phyloP scores from a whole-genome alignment of 2,113 vertebrate species.

The Tachycineta bicolor region DNA sequence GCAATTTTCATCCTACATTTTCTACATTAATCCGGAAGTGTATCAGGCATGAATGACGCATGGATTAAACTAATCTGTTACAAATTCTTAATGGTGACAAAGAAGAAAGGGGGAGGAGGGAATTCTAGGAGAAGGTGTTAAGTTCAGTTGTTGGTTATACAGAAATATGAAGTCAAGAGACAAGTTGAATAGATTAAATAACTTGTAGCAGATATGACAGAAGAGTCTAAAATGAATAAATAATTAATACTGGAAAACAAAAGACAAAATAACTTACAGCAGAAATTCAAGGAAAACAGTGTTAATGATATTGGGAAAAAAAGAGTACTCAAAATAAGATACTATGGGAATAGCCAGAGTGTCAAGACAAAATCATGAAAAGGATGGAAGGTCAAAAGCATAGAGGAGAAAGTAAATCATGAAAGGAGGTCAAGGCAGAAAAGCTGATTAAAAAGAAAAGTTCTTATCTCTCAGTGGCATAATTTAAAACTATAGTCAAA shows the following conservation, averaged over 20 bases:
- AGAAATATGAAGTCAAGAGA: not conserved
- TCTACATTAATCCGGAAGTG: conserved; percentile 20
- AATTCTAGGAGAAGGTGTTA: not conserved
- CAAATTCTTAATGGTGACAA: conserved; percentile 22
- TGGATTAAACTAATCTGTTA: conserved; percentile 55
- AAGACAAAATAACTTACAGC: not conserved
- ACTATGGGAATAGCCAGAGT: not conserved
- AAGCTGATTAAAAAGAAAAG: not conserved
- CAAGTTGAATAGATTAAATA: not conserved
- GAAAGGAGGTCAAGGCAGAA: not conserved
- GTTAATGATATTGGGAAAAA: accelerated
- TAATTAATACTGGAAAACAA: not conserved
- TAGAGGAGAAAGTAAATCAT: not conserved
- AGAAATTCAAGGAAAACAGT: not conserved
- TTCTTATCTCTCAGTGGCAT: not conserved
- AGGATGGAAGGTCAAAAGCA: not conserved
- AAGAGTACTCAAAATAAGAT: not conserved
- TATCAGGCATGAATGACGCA: not conserved
- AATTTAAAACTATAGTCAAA: not conserved
- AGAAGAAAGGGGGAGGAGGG: not conserved
- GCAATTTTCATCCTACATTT: conserved; percentile 29
- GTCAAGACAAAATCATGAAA: not conserved
- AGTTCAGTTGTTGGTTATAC: not conserved
- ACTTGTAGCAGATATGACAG: not conserved
- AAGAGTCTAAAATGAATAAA: not conserved